Evolutionary conservation across 2,113 vertebrate genomes (phyloP), one percentile per base, ranked within the genome.

Genomic region (human): DNA sequence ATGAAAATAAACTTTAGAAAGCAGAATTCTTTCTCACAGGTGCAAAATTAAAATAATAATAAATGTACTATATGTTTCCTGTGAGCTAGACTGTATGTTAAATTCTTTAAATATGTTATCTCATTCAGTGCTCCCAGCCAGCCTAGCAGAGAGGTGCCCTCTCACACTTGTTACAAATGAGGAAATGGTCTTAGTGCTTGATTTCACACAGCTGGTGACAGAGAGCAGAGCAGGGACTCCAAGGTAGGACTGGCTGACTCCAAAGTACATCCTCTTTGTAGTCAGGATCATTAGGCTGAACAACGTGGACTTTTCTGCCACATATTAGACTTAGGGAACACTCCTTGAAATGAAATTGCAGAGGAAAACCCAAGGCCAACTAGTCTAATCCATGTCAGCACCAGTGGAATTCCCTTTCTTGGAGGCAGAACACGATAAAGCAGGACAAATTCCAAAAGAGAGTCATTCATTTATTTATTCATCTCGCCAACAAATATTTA

Each of bases 21-120:
- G 75, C 23, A 64, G 16, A 23, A 48, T 35, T 85, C 88, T 89
- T 95, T 90, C 82, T 90, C 89, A 89, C 84, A 92, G 68, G 38
- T 45, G 30, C 64, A 94, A 93, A 96, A 88, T 81, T 90, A 93
- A 90, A 97, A 90, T 64, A 75, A 45, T 30, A 68, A 91, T 82
- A 73, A 93, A 81, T 64, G 59, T 27, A 38, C 57, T 72, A 17
- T 27, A 14, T 82, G 38, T 90, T 55, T 93, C 55, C 43, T 80
- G 14, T 72, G 76, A 96, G 70, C 23, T 50, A 55, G 55, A 80
- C 80, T 72, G 5, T 48, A 59, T 59, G 57, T 48, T 92, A 80
- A 83, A 64, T 57, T 82, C 20, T 48, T 96, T 72, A 80, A 75
- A 45, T 80, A 48, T 10, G 1, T 75, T 40, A 80, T 52, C 66